Conservation (phyloP, 1,140 invertebrate genomes). For the Diabrotica undecimpunctata region DNA sequence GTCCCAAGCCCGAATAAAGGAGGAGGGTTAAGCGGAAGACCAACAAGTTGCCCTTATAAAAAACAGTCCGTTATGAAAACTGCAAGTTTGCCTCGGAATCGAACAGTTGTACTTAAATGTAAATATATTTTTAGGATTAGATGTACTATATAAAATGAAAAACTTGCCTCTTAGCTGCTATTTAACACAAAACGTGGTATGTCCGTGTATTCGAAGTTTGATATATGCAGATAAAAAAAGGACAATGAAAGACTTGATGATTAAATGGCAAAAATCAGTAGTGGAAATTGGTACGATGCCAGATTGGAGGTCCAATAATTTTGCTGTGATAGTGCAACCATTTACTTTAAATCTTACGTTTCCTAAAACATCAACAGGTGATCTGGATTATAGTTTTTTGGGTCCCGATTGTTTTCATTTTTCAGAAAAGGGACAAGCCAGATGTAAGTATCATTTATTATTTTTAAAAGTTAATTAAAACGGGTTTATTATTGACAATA, state of each 20-base stretch:
- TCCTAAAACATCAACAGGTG: slow-evolving; percentile 35
- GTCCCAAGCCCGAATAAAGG: too few species aligned
- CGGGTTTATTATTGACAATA: too few species aligned
- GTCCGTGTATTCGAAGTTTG: slow-evolving; percentile 40
- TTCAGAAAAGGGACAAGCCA: slow-evolving; percentile 61
- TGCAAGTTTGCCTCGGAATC: too few species aligned
- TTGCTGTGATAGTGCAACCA: slow-evolving; percentile 61
- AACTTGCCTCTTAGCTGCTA: slow-evolving; percentile 31
- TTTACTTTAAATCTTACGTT: slow-evolving; percentile 48
- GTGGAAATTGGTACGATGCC: slow-evolving; percentile 42
- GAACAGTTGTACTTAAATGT: too few species aligned
- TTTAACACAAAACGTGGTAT: slow-evolving; percentile 18
- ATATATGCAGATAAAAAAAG: slow-evolving; percentile 25
- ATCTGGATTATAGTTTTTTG: slow-evolving; percentile 57
- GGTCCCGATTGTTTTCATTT: slow-evolving; percentile 71
- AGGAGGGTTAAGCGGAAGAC: too few species aligned
- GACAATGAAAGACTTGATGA: slow-evolving; percentile 45
- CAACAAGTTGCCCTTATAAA: too few species aligned
- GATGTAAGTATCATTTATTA: slow-evolving; percentile 44
- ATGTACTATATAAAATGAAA: slow-evolving; percentile 38
- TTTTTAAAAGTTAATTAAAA: too few species aligned
- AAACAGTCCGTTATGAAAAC: too few species aligned
- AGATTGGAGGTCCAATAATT: slow-evolving; percentile 56
- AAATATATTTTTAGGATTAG: slow-evolving; percentile 40
- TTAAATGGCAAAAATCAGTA: slow-evolving; percentile 47